Conservation (phyloP, 2,888 invertebrate species). For the Caenorhabditis plicata region DNA sequence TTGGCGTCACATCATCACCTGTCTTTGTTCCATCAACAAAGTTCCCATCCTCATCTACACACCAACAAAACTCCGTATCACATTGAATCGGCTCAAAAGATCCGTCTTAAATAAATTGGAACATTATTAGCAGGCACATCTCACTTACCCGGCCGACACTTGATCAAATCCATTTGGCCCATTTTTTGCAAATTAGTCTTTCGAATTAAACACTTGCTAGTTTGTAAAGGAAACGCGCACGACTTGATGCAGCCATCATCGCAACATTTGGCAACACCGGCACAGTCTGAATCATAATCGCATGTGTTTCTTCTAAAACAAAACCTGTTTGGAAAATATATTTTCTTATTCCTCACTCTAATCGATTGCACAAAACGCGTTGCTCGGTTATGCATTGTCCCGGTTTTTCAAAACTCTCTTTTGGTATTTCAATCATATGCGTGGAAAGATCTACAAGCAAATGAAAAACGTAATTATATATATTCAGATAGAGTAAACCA, state of each 20-base stretch:
- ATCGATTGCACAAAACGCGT: conserved; percentile 23
- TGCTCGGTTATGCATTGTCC: conserved; percentile 25
- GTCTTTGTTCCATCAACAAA: conserved; percentile 55
- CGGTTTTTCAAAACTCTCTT: conserved; percentile 23
- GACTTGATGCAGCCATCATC: conserved; percentile 55
- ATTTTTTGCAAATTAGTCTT: conserved; percentile 52
- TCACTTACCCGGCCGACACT: conserved; percentile 36
- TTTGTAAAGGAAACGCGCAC: conserved; percentile 43
- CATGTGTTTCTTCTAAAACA: conserved; percentile 39
- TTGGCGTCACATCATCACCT: conserved; percentile 36
- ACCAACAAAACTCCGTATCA: conserved; percentile 56
- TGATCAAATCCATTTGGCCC: conserved; percentile 38
- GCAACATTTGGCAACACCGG: conserved; percentile 59
- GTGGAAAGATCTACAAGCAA: conserved; percentile 10
- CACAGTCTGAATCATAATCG: conserved; percentile 53
- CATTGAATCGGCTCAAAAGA: conserved; percentile 57
- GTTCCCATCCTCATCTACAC: conserved; percentile 50
- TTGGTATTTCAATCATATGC: conserved; percentile 17
- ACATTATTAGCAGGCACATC: background rate
- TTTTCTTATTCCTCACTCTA: conserved; percentile 9
- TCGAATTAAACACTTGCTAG: conserved; percentile 53
- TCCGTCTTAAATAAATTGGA: conserved; percentile 34
- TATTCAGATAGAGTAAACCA: conserved; percentile 2
- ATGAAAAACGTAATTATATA: background rate
- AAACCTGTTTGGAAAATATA: background rate